Evolutionary conservation across 2,797 vertebrate species (phyloP).

Genomic region (Hyperoplus immaculatus): DNA sequence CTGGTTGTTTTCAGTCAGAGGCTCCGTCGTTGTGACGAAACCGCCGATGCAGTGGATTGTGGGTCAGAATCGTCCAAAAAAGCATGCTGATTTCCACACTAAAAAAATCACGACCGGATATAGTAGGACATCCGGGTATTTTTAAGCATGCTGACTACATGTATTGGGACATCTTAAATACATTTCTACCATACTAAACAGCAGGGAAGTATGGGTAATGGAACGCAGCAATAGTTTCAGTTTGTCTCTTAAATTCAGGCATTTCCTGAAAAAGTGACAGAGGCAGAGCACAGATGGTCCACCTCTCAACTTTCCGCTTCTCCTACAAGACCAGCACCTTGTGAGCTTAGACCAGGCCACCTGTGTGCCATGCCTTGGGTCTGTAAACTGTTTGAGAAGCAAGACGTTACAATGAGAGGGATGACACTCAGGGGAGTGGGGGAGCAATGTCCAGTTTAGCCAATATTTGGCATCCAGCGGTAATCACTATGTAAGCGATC

Average conservation of each 20-base stretch:
- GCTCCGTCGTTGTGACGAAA: too few species aligned
- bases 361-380: constrained; percentile 1
- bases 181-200: too few species aligned
- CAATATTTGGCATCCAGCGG: constrained; percentile 75
- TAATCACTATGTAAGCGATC: constrained; percentile 40
- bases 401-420: constrained; percentile 16
- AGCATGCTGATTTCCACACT: too few species aligned
- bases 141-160: too few species aligned
- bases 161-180: too few species aligned
- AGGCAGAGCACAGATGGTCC: constrained; percentile 12
- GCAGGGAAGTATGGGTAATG: too few species aligned
- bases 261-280: not conserved
- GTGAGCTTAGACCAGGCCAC: constrained; percentile 20
- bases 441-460: constrained; percentile 61
- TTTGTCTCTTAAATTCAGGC: not conserved
- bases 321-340: constrained; percentile 36
- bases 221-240: too few species aligned
- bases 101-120: too few species aligned
- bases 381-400: constrained; percentile 17
- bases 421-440: constrained; percentile 34
- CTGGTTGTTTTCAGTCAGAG: too few species aligned
- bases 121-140: too few species aligned
- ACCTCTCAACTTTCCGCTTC: constrained; percentile 30
- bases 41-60: too few species aligned
- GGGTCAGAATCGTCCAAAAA: too few species aligned